Percentiles rank a stretch among this genome's conserved stretches.
These are phyloP conservation scores for Aspidoscelis tigris DNA, from an alignment of 2,113 vertebrate genomes.

Conservation along the genomic window DNA sequence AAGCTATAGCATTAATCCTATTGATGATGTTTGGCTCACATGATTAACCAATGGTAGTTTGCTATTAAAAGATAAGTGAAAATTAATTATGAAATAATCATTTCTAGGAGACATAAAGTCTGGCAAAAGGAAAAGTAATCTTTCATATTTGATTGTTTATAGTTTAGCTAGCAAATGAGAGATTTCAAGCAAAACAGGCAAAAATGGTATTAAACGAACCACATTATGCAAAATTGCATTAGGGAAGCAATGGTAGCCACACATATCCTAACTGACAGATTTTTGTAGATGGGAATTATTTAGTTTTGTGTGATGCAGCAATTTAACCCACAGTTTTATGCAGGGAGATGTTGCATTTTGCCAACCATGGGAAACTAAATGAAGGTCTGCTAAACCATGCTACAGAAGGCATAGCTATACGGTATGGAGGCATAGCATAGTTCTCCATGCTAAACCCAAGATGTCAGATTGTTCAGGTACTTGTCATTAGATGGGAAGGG, in stretches of 20 bases:
- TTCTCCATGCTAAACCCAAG: neutral
- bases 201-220: neutral
- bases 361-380: no score
- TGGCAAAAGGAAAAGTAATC: slow-evolving; percentile 28
- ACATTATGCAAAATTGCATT: neutral
- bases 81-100: slow-evolving; percentile 5
- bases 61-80: neutral
- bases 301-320: no score
- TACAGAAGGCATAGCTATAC: neutral
- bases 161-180: neutral
- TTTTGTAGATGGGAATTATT: no score
- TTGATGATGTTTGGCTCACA: neutral
- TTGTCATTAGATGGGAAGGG: neutral
- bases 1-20: slow-evolving; percentile 4
- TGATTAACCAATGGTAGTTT: slow-evolving; percentile 11
- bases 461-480: neutral
- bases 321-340: no score
- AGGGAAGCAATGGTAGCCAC: neutral
- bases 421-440: neutral
- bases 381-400: no score
- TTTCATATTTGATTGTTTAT: slow-evolving; percentile 2
- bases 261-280: no score
- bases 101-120: neutral
- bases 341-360: no score
- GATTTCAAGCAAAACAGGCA: accelerated